Conservation (phyloP, 1,140 invertebrate genomes). For the Radopholus similis region DNA sequence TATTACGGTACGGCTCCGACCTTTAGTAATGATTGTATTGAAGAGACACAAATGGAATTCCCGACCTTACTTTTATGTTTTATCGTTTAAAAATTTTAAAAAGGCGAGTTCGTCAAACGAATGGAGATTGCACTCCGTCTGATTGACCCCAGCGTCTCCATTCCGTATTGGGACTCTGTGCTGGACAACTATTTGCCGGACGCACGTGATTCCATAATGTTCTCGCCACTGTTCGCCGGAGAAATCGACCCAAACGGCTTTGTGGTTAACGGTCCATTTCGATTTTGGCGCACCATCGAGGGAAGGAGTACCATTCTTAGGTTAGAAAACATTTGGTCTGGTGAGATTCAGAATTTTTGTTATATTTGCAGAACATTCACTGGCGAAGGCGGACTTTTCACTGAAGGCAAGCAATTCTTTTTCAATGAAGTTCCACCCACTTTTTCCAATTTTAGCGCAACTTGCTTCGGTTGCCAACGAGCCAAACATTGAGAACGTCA, state of each 20-base stretch:
- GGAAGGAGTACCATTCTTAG: slow-evolving; percentile 49
- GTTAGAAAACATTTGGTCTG: slow-evolving; percentile 10
- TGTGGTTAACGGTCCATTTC: slow-evolving; percentile 60
- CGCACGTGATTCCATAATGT: slow-evolving; percentile 59
- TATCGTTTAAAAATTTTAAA: slow-evolving; percentile 47
- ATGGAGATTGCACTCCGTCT: slow-evolving; percentile 56
- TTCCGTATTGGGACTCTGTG: slow-evolving; percentile 57
- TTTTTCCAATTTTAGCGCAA: slow-evolving; percentile 20
- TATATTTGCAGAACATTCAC: slow-evolving; percentile 19
- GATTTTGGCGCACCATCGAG: slow-evolving; percentile 57
- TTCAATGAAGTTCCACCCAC: background rate
- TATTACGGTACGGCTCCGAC: no score
- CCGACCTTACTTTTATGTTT: no score
- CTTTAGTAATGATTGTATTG: no score
- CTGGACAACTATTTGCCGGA: slow-evolving; percentile 48
- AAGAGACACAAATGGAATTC: no score
- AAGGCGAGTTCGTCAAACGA: slow-evolving; percentile 49
- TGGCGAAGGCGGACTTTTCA: slow-evolving; percentile 23
- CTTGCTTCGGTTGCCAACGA: slow-evolving; percentile 48
- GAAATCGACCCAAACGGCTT: slow-evolving; percentile 58
- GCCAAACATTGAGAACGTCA: slow-evolving; percentile 57
- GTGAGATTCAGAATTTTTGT: slow-evolving; percentile 6
- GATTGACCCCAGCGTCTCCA: slow-evolving; percentile 51
- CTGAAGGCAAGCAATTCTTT: slow-evolving; percentile 29
- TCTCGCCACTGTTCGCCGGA: slow-evolving; percentile 57